A percentile compares a stretch with the other conserved stretches of the same genome.
phyloP scores from a whole-genome alignment of 64 coral and sea anemone species.

The Catalaphyllia jardinei region DNA sequence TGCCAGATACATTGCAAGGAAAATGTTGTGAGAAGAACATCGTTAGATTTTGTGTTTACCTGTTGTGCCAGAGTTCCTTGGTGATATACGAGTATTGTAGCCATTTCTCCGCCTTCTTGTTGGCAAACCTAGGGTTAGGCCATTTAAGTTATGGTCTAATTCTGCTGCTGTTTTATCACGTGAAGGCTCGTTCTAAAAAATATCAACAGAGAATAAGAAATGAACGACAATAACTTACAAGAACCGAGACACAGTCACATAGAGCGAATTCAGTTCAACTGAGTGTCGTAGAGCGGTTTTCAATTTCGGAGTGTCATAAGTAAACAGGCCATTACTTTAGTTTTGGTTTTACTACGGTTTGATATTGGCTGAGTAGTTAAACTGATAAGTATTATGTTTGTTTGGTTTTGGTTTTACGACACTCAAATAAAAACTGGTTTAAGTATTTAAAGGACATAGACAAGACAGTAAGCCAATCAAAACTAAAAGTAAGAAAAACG shows the following conservation, averaged over 20 bases:
- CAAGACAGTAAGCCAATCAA: too few relatives aligned
- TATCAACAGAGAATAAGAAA: not conserved
- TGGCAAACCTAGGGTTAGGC: slow-evolving; percentile 3
- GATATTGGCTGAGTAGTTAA: too few relatives aligned
- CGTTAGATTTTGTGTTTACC: not conserved
- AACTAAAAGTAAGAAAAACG: too few relatives aligned
- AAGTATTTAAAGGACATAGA: too few relatives aligned
- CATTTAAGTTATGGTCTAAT: slow-evolving; percentile 21
- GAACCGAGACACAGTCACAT: not conserved
- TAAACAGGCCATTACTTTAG: too few relatives aligned
- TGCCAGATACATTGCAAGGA: not conserved
- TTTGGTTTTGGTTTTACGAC: too few relatives aligned
- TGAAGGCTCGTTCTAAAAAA: not conserved
- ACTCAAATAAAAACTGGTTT: too few relatives aligned
- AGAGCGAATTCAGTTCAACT: too few relatives aligned
- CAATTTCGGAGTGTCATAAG: too few relatives aligned
- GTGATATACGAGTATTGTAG: not conserved
- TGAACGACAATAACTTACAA: not conserved
- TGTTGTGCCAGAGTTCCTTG: not conserved
- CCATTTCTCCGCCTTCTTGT: not conserved
- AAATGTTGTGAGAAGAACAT: not conserved
- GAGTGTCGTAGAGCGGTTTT: too few relatives aligned
- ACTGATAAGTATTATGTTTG: too few relatives aligned
- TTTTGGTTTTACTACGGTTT: too few relatives aligned
- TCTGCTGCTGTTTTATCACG: slow-evolving; percentile 6